Conservation (phyloP, 23 tunicate genomes). For the Diplosoma virens region DNA sequence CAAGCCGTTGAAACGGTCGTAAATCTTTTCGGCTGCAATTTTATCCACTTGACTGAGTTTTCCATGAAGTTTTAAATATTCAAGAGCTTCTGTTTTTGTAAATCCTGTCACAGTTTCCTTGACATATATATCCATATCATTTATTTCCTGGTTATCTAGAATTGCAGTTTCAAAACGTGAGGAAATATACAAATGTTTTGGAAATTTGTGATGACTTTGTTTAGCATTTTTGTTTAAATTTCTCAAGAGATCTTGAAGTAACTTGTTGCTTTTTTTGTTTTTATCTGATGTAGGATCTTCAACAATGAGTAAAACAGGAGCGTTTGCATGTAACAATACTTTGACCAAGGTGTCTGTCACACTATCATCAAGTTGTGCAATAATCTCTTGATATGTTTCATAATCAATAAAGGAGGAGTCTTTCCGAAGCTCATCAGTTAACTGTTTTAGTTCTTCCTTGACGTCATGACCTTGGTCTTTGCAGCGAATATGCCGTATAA, state of each 20-base stretch:
- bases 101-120: conserved; percentile 29
- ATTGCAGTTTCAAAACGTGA: background rate
- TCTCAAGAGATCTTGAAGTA: too few species aligned
- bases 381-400: too few species aligned
- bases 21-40: conserved; percentile 30
- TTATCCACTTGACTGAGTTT: background rate
- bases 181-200: conserved; percentile 33
- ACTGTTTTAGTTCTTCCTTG: background rate
- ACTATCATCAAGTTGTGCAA: too few species aligned
- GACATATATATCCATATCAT: background rate
- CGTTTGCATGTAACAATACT: too few species aligned
- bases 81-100: conserved; percentile 19
- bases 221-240: too few species aligned
- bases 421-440: background rate
- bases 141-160: background rate
- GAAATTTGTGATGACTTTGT: background rate
- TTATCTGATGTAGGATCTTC: too few species aligned
- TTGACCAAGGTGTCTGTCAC: too few species aligned
- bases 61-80: background rate
- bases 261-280: too few species aligned
- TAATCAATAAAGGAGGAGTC: background rate
- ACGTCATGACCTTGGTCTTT: background rate
- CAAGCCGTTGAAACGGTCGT: conserved; percentile 33
- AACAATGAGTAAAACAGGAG: too few species aligned
- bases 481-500: conserved; percentile 11